phyloP scores from a whole-genome alignment of 2,797 vertebrate species.

The Malurus splendens region DNA sequence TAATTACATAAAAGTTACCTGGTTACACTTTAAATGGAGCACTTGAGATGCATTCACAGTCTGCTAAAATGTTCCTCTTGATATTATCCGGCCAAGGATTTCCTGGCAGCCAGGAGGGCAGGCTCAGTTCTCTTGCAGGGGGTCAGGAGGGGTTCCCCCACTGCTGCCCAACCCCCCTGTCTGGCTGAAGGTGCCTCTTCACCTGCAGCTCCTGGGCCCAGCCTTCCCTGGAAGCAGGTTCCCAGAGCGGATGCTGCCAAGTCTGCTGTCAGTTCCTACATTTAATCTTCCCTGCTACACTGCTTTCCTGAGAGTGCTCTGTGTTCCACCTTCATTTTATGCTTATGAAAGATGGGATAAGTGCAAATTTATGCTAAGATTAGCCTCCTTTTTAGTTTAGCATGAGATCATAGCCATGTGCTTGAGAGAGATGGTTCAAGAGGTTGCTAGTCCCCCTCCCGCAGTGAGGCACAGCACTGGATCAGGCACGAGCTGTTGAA shows the following conservation, averaged over 20 bases:
- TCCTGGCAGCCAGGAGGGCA: neutral
- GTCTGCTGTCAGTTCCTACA: conserved; percentile 30
- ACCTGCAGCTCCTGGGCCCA: neutral
- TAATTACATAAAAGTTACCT: neutral
- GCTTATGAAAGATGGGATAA: conserved; percentile 58
- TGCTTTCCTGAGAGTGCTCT: neutral
- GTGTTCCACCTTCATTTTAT: conserved; percentile 47
- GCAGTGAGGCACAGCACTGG: neutral
- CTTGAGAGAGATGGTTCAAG: conserved; percentile 22
- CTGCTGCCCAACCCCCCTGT: neutral
- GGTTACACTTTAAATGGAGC: neutral
- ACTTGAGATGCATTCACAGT: neutral
- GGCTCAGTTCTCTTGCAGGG: neutral
- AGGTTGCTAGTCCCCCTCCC: conserved; percentile 4
- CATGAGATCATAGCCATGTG: conserved; percentile 45
- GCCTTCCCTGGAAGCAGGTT: neutral
- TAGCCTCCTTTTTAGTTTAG: conserved; percentile 55
- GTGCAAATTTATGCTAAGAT: conserved; percentile 65
- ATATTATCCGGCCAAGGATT: neutral
- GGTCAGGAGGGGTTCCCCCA: neutral
- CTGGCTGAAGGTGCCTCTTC: neutral
- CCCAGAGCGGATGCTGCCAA: conserved; percentile 9
- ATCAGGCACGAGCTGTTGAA: neutral
- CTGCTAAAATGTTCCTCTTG: neutral
- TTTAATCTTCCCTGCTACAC: conserved; percentile 25